phyloP scores from a whole-genome alignment of 2,113 vertebrate species.

The Pedetes capensis region DNA sequence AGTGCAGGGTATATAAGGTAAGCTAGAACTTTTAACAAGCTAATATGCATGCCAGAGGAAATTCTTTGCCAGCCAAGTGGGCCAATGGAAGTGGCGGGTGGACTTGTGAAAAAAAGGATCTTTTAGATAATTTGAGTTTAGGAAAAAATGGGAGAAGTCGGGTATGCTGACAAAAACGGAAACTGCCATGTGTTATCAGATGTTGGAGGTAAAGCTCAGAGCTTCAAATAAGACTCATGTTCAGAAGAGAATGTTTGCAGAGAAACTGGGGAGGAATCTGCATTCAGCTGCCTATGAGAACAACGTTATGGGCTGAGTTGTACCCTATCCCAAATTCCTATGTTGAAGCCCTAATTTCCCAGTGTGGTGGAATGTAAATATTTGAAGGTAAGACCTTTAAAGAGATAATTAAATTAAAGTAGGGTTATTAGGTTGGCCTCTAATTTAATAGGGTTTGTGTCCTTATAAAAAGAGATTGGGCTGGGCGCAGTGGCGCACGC shows the following conservation, averaged over 20 bases:
- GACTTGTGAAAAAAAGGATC: neutral
- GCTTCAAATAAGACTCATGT: neutral
- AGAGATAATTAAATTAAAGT: slow-evolving; percentile 5
- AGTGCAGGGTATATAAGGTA: neutral
- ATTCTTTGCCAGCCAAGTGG: slow-evolving; percentile 30
- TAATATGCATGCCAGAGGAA: neutral
- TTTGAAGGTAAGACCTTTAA: neutral
- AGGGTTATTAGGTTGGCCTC: too few species aligned
- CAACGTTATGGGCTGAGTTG: neutral
- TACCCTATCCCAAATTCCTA: neutral
- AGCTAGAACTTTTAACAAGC: neutral
- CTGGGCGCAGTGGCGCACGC: too few species aligned
- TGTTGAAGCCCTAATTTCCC: neutral
- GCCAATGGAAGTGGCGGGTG: neutral
- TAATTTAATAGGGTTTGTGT: neutral
- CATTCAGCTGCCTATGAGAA: neutral
- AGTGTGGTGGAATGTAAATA: neutral
- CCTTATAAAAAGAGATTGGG: neutral
- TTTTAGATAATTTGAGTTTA: slow-evolving; percentile 32
- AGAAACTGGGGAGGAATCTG: neutral
- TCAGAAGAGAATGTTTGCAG: neutral
- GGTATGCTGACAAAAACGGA: neutral
- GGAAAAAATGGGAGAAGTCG: neutral
- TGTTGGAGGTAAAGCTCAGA: neutral
- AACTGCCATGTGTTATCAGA: neutral